These are phyloP conservation scores for Cromileptes altivelis DNA, from an alignment of 2,113 vertebrate genomes.

Conservation along the genomic window DNA sequence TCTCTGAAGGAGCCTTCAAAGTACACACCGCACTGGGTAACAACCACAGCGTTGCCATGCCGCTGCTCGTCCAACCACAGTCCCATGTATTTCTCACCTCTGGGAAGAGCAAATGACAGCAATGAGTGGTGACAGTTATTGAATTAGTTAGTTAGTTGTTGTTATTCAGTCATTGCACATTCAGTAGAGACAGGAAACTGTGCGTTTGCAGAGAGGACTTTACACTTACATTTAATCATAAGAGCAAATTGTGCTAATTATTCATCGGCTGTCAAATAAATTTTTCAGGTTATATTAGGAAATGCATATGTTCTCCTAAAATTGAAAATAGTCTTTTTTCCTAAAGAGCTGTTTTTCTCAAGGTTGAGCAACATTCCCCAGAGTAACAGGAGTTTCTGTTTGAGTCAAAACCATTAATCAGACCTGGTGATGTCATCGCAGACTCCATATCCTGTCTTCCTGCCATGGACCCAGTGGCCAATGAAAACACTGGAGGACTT, in stretches of 20 bases:
- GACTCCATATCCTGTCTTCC: constrained; percentile 95
- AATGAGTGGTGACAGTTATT: not conserved
- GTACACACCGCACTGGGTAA: constrained; percentile 95
- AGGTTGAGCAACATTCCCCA: not conserved
- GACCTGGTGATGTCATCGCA: constrained; percentile 97
- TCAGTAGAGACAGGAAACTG: not conserved
- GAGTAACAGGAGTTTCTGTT: not conserved
- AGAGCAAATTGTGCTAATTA: not conserved
- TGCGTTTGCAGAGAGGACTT: not conserved
- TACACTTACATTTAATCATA: not conserved
- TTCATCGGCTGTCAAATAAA: not conserved
- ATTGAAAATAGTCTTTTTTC: not conserved
- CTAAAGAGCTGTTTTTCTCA: not conserved
- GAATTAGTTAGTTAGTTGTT: too few relatives aligned
- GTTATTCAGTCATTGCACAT: not conserved
- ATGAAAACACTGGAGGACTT: constrained; percentile 95
- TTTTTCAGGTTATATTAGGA: not conserved
- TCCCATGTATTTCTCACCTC: constrained; percentile 98
- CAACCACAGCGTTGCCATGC: constrained; percentile 91
- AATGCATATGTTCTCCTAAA: not conserved
- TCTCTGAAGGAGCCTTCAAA: constrained; percentile 93
- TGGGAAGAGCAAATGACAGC: constrained; percentile 62
- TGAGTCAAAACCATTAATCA: not conserved
- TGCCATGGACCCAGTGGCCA: constrained; percentile 95
- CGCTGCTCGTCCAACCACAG: constrained; percentile 94